A percentile compares a stretch with the other conserved stretches of the same genome.
These are phyloP conservation scores for Eudyptes chrysolophus DNA, from an alignment of 2,113 vertebrate species.

Conservation along the genomic window DNA sequence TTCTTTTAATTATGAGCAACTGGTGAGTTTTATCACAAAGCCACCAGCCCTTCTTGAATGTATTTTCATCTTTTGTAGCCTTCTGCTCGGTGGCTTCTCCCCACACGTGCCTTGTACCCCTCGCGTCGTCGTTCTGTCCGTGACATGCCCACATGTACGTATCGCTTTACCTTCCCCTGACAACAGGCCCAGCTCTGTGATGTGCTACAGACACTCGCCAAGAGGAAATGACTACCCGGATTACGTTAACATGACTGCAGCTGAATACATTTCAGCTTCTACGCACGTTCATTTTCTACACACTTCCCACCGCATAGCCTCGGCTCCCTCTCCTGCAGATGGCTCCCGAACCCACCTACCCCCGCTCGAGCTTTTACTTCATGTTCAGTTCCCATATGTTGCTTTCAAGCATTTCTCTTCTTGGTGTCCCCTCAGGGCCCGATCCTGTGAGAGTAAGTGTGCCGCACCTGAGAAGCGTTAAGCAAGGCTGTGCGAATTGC, in stretches of 20 bases:
- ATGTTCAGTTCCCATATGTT: not conserved
- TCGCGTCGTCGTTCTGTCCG: rapidly evolving
- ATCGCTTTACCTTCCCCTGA: not conserved
- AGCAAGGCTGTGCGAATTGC: not conserved
- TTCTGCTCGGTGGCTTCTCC: not conserved
- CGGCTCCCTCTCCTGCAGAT: not conserved
- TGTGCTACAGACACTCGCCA: not conserved
- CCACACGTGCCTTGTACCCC: rapidly evolving
- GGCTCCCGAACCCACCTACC: not conserved
- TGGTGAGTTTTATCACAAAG: not conserved
- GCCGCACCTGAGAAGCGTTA: not conserved
- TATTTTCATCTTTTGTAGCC: not conserved
- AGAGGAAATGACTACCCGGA: not conserved
- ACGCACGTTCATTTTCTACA: not conserved
- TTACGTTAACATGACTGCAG: not conserved
- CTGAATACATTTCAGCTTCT: not conserved
- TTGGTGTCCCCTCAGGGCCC: not conserved
- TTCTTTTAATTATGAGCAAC: not conserved
- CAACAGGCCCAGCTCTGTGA: not conserved
- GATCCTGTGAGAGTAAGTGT: not conserved
- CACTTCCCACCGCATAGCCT: not conserved
- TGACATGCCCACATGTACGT: not conserved
- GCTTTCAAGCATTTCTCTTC: not conserved
- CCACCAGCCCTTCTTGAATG: not conserved
- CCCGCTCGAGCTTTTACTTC: not conserved